Evolutionary conservation across 2,888 invertebrate genomes (phyloP), one percentile per base, ranked within the genome.

Genomic region (Caenorhabditis becei): DNA sequence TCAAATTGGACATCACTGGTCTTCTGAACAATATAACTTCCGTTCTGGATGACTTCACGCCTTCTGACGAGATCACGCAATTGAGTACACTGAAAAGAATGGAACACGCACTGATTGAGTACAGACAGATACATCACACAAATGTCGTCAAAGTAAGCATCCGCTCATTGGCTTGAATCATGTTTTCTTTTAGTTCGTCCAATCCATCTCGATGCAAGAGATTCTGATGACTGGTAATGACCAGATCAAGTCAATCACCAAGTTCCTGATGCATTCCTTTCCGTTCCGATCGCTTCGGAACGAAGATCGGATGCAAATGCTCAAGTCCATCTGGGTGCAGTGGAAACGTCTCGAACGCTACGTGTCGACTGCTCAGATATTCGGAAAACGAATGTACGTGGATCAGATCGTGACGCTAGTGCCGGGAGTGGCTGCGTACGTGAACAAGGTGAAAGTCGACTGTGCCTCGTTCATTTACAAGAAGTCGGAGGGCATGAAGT

Each of bases 251-350:
- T 62, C 70, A 24, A 81, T 83, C 26, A 83, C 83, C 11, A 77
- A 77, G 44, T 85, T 80, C 65, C 35, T 83, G 35, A 79, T 80
- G 78, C 72, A 82, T 61, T 80, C 78, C 14, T 41, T 54, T 28
- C 75, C 63, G 24, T 85, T 82, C 51, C 63, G 66, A 56, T 62
- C 53, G 2, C 51, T 79, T 0, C 5, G 35, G 5, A 72, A 72
- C 16, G 72, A 66, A 54, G 74, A 74, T 44, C 74, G 63, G 71
- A 69, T 84, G 65, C 65, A 71, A 56, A 82, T 84, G 65, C 58
- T 84, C 18, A 82, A 82, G 66, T 74, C 66, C 4, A 71, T 77
- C 35, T 84, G 84, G 84, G 75, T 70, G 1, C 65, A 78, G n/a
- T 84, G 79, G 72, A 77, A 81, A 47, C 58, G 84, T 23, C 24